phyloP scores from a whole-genome alignment of 2,888 invertebrate genomes.

The Melanargia galathea region DNA sequence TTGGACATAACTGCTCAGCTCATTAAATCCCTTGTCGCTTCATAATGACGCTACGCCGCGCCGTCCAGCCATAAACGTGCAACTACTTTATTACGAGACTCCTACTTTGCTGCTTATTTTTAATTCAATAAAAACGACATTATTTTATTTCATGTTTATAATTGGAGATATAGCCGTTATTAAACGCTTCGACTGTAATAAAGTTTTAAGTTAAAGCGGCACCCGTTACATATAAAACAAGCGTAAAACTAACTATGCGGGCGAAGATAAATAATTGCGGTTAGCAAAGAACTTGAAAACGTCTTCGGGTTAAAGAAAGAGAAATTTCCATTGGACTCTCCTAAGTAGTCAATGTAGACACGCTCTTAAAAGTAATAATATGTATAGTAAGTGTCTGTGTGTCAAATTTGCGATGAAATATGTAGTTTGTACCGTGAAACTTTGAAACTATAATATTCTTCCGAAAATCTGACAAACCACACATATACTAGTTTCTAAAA shows the following conservation, averaged over 20 bases:
- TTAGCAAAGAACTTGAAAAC: conserved; percentile 8
- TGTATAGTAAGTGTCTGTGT: too few relatives aligned
- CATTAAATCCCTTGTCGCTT: conserved; percentile 18
- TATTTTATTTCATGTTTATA: conserved; percentile 34
- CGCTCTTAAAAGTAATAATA: too few relatives aligned
- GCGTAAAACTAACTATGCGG: conserved; percentile 56
- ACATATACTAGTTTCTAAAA: too few relatives aligned
- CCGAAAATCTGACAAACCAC: too few relatives aligned
- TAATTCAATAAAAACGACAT: conserved; percentile 22
- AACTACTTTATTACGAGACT: not conserved
- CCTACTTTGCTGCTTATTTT: not conserved
- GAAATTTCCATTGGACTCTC: too few relatives aligned
- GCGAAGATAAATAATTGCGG: conserved; percentile 50
- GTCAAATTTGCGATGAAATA: too few relatives aligned
- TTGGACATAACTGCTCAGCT: conserved; percentile 28
- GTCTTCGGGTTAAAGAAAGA: not conserved
- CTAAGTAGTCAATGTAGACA: too few relatives aligned
- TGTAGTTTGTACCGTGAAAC: too few relatives aligned
- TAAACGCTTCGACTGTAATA: conserved; percentile 47
- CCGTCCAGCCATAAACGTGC: conserved; percentile 21
- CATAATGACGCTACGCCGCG: conserved; percentile 18
- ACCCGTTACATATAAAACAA: conserved; percentile 51
- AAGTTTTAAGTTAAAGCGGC: conserved; percentile 52
- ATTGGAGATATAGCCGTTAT: conserved; percentile 48
- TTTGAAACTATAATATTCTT: too few relatives aligned